Evolutionary conservation across 2,113 vertebrate species (phyloP).

Genomic region (Eira barbara): DNA sequence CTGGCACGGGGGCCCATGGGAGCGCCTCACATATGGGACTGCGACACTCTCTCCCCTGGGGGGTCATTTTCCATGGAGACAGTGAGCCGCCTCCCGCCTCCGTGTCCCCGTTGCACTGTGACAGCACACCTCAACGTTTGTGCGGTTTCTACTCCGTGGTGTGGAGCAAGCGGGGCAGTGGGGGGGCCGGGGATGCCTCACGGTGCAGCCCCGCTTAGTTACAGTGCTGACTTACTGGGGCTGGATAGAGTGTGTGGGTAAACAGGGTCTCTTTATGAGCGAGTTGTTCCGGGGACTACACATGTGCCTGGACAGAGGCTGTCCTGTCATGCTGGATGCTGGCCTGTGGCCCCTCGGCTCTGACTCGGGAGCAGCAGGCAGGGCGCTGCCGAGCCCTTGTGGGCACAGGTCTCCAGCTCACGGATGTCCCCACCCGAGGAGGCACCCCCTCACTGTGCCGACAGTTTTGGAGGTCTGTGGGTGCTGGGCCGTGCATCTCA

Average conservation of each 20-base stretch:
- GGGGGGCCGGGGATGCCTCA: background rate
- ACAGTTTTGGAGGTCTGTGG: background rate
- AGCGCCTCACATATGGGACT: background rate
- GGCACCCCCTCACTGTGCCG: background rate
- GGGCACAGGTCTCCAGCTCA: background rate
- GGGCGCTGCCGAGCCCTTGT: too few relatives aligned
- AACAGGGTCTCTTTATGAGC: background rate
- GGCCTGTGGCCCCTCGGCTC: background rate
- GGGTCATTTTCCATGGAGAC: background rate
- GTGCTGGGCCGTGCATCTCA: background rate
- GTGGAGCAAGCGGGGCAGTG: background rate
- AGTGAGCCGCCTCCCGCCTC: background rate
- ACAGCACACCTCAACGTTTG: rapidly evolving
- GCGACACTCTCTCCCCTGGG: rapidly evolving
- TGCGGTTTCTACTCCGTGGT: background rate
- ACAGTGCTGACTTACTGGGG: background rate
- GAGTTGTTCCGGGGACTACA: background rate
- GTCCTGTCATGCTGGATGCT: background rate
- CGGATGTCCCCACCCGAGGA: background rate
- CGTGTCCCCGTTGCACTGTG: rapidly evolving
- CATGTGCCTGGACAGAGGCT: rapidly evolving
- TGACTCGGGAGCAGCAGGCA: background rate
- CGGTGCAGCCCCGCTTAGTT: background rate
- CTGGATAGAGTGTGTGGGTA: background rate
- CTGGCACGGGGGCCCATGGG: background rate